Evolutionary conservation across 2,888 invertebrate species (phyloP).

Genomic region (Quadroppia sp.): DNA sequence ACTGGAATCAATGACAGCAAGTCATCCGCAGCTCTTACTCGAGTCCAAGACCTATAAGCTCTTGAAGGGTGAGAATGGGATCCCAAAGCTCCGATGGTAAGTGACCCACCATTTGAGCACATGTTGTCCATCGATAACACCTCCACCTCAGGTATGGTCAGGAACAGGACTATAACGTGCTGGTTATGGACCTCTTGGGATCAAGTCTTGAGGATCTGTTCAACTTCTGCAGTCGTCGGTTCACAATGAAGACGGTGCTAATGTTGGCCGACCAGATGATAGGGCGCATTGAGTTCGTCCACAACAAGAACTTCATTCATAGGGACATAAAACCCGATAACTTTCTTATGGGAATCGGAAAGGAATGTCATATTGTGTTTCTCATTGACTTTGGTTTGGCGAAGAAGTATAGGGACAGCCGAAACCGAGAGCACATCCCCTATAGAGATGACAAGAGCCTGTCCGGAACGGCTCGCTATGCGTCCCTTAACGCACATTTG

Average conservation of each 20-base stretch:
- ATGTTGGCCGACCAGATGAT: slow-evolving; percentile 98
- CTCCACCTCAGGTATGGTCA: not conserved
- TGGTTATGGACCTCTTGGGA: slow-evolving; percentile 98
- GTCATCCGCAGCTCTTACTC: slow-evolving; percentile 98
- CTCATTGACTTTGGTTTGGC: slow-evolving; percentile 99
- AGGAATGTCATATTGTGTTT: slow-evolving; percentile 96
- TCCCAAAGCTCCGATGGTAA: slow-evolving; percentile 89
- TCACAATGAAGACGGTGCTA: slow-evolving; percentile 94
- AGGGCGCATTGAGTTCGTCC: slow-evolving; percentile 78
- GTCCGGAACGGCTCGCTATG: slow-evolving; percentile 95
- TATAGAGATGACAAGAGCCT: slow-evolving; percentile 99
- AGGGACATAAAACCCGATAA: slow-evolving; percentile 99
- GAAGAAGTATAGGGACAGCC: slow-evolving; percentile 94
- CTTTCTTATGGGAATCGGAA: slow-evolving; percentile 97
- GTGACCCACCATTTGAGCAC: not conserved
- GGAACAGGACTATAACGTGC: slow-evolving; percentile 73
- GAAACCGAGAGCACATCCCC: slow-evolving; percentile 83
- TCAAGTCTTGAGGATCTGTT: slow-evolving; percentile 99
- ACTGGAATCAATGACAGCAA: slow-evolving; percentile 97
- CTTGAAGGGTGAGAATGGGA: slow-evolving; percentile 83
- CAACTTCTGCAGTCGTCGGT: slow-evolving; percentile 97
- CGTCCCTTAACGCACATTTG: slow-evolving; percentile 97
- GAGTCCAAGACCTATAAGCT: slow-evolving; percentile 99
- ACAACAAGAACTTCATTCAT: slow-evolving; percentile 97
- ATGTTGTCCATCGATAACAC: not conserved